Evolutionary conservation across 2,888 invertebrate species (phyloP).

Genomic region (Conus canariensis): DNA sequence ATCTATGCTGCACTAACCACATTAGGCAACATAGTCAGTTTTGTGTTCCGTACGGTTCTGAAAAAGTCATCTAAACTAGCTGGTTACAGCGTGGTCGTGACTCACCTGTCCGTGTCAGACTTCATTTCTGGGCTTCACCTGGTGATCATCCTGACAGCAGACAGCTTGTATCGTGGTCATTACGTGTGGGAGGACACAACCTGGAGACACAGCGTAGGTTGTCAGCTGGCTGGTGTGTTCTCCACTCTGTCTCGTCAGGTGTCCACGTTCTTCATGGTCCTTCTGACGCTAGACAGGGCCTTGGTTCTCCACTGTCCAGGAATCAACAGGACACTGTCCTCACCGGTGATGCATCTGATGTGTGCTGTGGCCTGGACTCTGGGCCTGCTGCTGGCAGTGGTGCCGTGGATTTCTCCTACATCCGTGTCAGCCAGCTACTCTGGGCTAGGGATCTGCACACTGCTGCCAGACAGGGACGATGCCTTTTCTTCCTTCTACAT

Average conservation of each 20-base stretch:
- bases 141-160: constrained; percentile 8
- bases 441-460: background rate
- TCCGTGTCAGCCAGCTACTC: background rate
- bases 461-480: background rate
- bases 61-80: too few relatives aligned
- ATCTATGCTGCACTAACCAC: too few relatives aligned
- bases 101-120: background rate
- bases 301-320: background rate
- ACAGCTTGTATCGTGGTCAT: background rate
- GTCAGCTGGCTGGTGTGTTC: constrained; percentile 12
- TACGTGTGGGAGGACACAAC: constrained; percentile 16
- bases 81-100: background rate
- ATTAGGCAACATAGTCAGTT: too few relatives aligned
- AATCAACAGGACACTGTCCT: too few relatives aligned
- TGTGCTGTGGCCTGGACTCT: background rate
- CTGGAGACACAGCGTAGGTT: constrained; percentile 22
- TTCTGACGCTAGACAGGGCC: background rate
- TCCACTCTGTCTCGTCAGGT: background rate
- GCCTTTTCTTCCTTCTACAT: background rate
- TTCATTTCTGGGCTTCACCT: background rate
- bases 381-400: background rate
- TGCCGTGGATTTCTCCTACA: background rate
- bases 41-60: too few relatives aligned
- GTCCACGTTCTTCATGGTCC: background rate
- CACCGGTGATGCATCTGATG: background rate